These are phyloP conservation scores for Catocala fraxini DNA, from an alignment of 2,888 invertebrate species.

Conservation along the genomic window DNA sequence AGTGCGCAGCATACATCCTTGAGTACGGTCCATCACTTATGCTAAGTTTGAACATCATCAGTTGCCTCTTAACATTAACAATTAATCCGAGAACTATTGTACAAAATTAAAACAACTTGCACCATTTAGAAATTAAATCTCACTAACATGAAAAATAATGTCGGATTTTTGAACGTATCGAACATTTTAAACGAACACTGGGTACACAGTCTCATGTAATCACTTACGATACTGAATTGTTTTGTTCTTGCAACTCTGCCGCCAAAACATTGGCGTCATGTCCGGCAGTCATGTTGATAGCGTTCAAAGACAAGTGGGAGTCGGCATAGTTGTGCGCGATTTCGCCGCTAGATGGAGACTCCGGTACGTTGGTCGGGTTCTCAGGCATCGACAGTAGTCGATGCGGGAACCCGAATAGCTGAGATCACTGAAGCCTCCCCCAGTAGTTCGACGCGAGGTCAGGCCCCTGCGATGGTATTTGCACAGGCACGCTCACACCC, in stretches of 20 bases:
- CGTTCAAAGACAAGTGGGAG: constrained; percentile 78
- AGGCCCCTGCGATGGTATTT: constrained; percentile 95
- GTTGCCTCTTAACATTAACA: constrained; percentile 71
- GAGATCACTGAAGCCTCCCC: constrained; percentile 97
- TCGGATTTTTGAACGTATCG: constrained; percentile 10
- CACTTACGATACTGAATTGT: constrained; percentile 77
- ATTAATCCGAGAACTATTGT: constrained; percentile 41
- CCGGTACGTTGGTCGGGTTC: constrained; percentile 84
- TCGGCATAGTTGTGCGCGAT: constrained; percentile 84
- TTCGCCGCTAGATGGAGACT: constrained; percentile 82
- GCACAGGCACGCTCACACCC: constrained; percentile 96
- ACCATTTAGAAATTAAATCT: constrained; percentile 64
- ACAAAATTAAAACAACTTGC: constrained; percentile 58
- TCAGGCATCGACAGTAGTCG: constrained; percentile 90
- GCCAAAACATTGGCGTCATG: constrained; percentile 83
- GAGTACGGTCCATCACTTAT: constrained; percentile 69
- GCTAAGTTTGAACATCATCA: constrained; percentile 86
- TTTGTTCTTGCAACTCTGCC: constrained; percentile 74
- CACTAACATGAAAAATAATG: constrained; percentile 50
- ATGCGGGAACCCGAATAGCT: constrained; percentile 95
- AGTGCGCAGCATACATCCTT: constrained; percentile 63
- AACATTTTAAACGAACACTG: constrained; percentile 34
- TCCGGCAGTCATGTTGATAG: constrained; percentile 86
- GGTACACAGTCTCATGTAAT: constrained; percentile 45
- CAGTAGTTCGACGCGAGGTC: constrained; percentile 95